Evolutionary conservation across 2,888 invertebrate species (phyloP).

Genomic region (Saturnia pavonia): DNA sequence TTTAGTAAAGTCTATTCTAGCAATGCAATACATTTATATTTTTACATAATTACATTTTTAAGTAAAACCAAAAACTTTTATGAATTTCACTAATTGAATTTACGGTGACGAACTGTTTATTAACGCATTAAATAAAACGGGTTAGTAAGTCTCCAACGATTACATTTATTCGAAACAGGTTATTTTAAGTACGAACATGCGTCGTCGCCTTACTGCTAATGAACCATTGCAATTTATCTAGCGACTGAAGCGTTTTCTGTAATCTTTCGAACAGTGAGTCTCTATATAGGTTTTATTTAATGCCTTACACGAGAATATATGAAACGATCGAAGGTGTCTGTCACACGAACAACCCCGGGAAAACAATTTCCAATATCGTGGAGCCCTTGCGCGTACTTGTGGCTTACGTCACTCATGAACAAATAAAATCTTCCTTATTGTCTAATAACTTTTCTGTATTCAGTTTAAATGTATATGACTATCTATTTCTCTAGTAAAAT

Average conservation of each 20-base stretch:
- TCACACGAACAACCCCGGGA: slow-evolving; percentile 51
- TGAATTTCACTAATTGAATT: too few species aligned
- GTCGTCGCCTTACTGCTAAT: slow-evolving; percentile 47
- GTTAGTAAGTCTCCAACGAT: slow-evolving; percentile 52
- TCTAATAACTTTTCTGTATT: background rate
- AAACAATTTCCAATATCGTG: slow-evolving; percentile 68
- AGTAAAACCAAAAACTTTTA: too few species aligned
- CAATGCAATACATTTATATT: too few species aligned
- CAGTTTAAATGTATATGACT: background rate
- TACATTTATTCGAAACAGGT: slow-evolving; percentile 70
- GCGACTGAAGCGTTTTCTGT: slow-evolving; percentile 53
- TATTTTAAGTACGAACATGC: slow-evolving; percentile 42
- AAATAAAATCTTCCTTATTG: slow-evolving; percentile 33
- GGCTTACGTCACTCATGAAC: slow-evolving; percentile 53
- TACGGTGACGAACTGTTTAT: slow-evolving; percentile 28
- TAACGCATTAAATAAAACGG: too few species aligned
- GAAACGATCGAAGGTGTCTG: slow-evolving; percentile 47
- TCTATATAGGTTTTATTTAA: slow-evolving; percentile 54
- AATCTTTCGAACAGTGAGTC: slow-evolving; percentile 54
- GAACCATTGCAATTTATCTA: slow-evolving; percentile 61
- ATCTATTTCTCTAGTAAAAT: slow-evolving; percentile 19
- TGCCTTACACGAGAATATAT: slow-evolving; percentile 54
- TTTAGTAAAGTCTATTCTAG: too few species aligned
- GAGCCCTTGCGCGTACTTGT: slow-evolving; percentile 47
- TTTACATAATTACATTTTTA: too few species aligned